A percentile compares a stretch with the other conserved stretches of the same genome.
Conservation (phyloP, 2,888 invertebrate genomes). For the Mantis religiosa region DNA sequence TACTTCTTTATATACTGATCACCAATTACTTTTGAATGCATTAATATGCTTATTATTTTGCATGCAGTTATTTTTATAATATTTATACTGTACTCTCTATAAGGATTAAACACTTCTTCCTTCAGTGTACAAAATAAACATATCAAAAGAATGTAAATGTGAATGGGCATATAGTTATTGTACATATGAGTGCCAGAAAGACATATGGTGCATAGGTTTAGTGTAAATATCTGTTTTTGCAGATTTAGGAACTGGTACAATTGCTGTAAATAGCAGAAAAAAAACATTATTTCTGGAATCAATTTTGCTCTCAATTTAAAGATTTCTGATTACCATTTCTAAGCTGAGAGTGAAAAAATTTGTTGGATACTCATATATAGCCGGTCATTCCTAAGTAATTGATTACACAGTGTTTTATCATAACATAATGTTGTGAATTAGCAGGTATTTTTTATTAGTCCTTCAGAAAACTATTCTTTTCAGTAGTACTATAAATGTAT, state of each 20-base stretch:
- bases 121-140: not conserved
- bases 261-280: not conserved
- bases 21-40: not conserved
- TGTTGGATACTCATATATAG: too few relatives aligned
- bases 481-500: too few relatives aligned
- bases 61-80: not conserved
- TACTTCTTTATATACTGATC: not conserved
- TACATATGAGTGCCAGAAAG: not conserved
- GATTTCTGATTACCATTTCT: not conserved
- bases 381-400: too few relatives aligned
- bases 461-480: too few relatives aligned
- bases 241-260: not conserved
- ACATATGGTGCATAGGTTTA: not conserved
- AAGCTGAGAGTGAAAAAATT: too few relatives aligned
- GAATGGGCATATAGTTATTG: not conserved
- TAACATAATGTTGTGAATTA: too few relatives aligned
- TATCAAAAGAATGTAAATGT: not conserved
- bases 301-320: not conserved
- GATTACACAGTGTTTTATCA: too few relatives aligned
- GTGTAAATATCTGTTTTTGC: not conserved
- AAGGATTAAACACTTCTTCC: not conserved
- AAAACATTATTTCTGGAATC: not conserved
- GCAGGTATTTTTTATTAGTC: too few relatives aligned
- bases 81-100: not conserved
- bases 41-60: not conserved